Evolutionary conservation across 2,113 vertebrate genomes (phyloP).

Genomic region (Corythoichthys haematopterus): DNA sequence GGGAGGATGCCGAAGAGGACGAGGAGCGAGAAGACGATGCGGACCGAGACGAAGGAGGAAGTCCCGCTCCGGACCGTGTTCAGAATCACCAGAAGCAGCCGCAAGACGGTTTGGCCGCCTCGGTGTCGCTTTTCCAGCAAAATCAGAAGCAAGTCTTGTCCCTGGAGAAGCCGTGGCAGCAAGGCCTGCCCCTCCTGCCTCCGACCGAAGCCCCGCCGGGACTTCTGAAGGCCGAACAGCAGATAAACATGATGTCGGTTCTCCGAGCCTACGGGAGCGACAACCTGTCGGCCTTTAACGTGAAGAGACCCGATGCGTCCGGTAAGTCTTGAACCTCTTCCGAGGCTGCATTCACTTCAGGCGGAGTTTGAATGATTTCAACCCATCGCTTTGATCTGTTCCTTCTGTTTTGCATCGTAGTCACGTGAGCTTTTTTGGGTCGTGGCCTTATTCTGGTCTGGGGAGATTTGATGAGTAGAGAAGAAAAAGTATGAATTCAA

Average conservation of each 20-base stretch:
- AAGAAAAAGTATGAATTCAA: no score
- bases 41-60: conserved; percentile 57
- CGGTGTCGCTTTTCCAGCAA: conserved; percentile 45
- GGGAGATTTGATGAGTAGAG: no score
- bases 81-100: conserved; percentile 62
- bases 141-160: conserved; percentile 68
- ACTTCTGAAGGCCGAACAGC: conserved; percentile 87
- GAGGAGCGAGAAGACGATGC: conserved; percentile 51
- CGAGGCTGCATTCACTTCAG: no score
- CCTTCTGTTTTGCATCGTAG: no score
- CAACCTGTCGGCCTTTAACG: conserved; percentile 89
- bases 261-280: conserved; percentile 95
- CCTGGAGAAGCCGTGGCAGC: conserved; percentile 89
- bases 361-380: no score
- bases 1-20: conserved; percentile 56
- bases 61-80: conserved; percentile 47
- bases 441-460: no score
- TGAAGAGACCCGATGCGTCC: conserved; percentile 95
- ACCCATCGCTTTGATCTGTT: no score
- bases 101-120: conserved; percentile 50
- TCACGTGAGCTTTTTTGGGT: no score
- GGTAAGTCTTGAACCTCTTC: conserved; percentile 80
- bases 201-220: conserved; percentile 75
- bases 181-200: conserved; percentile 78
- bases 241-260: conserved; percentile 96